Base-by-base conservation (phyloP, 2,888 invertebrate genomes). In the Cyrtodaria siliqua region DNA sequence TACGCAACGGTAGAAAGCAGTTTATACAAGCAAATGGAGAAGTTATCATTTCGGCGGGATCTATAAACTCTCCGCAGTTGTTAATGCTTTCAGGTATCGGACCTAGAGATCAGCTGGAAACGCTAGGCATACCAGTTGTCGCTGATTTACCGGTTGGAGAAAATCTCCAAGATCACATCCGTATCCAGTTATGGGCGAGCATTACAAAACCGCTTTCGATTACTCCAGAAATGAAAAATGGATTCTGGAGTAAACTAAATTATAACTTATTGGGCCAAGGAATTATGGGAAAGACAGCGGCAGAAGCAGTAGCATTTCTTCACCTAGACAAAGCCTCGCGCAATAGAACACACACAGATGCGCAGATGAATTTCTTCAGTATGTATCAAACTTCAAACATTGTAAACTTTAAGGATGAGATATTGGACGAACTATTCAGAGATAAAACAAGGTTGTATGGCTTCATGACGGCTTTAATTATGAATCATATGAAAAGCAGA, bases 401-500 rank as follows among this genome's bases (percentile, higher is more conserved):
- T n/a, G 53, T 69, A 2, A 23, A 59, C 4, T 47, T 44, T 16
- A 18, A 44, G 20, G 6, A 20, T 6, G 44, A 16, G n/a, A 18
- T 44, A 3, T 18, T 44, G 16, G n/a, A 16, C 6, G 44, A 44
- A 44, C 4, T 18, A 44, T 44, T 44, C 20, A 16, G 44, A 6
- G 52, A 64, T 16, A 12, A 12, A 47, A 40, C 64, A 8, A 52
- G 50, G 6, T 26, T 24, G 16, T 95, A 81, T 24, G 77, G 81
- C 0, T 74, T 78, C 47, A 71, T 26, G 20, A 55, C 66, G 3
- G n/a, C 66, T 4, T 49, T 66, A 18, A 57, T 20, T 23, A 24
- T 77, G 16, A 38, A 68, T 23, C 73, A 77, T 26, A 95, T 96
- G 95, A 68, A 97, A 97, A 90, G 96, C 70, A 94, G 95, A 6